Evolutionary conservation across 2,797 vertebrate species (phyloP), one percentile per base, ranked within the genome.

Genomic region (Prunella strophiata): DNA sequence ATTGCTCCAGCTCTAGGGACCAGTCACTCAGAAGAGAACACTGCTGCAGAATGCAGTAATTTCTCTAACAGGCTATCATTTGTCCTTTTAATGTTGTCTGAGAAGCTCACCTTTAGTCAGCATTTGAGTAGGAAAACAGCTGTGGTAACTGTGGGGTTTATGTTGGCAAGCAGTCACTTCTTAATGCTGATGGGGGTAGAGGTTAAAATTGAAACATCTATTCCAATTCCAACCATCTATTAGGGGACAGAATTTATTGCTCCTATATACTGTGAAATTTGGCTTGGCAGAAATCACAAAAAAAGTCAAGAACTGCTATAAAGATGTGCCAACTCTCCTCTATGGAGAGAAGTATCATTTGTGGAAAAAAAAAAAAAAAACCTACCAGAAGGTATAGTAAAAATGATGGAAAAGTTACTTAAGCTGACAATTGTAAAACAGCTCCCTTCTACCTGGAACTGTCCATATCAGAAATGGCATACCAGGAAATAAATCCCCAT

Each of bases 41-140:
- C 1, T 66, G 55, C 36, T 79, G 63, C 40, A 82, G 71, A 73
- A 89, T 66, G 36, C 26, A 59, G 58, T 58, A 42, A 29, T 80
- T 91, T 93, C 80, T 74, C 16, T 80, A 82, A 52, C 40, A 82
- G 25, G 17, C 51, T 54, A 43, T 54, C 62, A 70, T 85, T 77
- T 90, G 16, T 71, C n/a, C 32, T 80, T 74, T 89, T 58, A 66
- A 70, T 63, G 45, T 18, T 68, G 34, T 50, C 65, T 88, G 61
- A 83, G 55, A 84, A 87, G 48, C 22, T 68, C 43, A 51, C 75
- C 55, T 94, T 91, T 57, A 89, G 59, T 34, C 40, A 42, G 47
- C 15, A 18, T 59, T 45, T 87, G 43, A 92, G 59, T 23, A 92
- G 50, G 61, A 89, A 91, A 96, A 89, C 79, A 92, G 38, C 61